Evolutionary conservation across 2,797 vertebrate species (phyloP).

Genomic region (Lepilemur ruficaudatus): DNA sequence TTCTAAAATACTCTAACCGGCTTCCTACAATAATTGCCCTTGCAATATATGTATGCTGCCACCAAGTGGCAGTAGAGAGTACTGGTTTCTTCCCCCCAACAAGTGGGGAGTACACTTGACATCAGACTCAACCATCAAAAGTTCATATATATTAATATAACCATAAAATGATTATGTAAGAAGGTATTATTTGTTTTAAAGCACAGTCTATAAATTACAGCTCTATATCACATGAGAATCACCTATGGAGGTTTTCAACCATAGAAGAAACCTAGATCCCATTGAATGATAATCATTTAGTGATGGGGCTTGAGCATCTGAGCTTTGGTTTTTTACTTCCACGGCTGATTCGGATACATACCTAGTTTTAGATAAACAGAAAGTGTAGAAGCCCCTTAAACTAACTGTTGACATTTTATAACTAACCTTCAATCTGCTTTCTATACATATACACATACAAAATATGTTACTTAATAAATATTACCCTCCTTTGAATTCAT

Average conservation of each 20-base stretch:
- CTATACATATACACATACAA: background rate
- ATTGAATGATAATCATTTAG: background rate
- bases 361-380: background rate
- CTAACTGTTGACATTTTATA: background rate
- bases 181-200: background rate
- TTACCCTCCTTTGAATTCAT: background rate
- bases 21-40: constrained; percentile 45
- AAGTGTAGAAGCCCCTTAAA: background rate
- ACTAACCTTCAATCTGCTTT: background rate
- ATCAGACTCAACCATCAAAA: background rate
- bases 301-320: background rate
- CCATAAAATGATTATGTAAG: background rate
- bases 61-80: constrained; percentile 68
- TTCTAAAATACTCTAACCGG: constrained; percentile 40
- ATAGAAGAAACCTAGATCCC: background rate
- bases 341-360: background rate
- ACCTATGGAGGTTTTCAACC: background rate
- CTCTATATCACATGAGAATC: background rate
- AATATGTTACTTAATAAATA: background rate
- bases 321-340: background rate
- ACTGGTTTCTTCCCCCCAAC: background rate
- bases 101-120: background rate
- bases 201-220: background rate
- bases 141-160: background rate
- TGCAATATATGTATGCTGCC: constrained; percentile 72